phyloP scores from a whole-genome alignment of 2,113 vertebrate genomes.

The Chaenocephalus aceratus region DNA sequence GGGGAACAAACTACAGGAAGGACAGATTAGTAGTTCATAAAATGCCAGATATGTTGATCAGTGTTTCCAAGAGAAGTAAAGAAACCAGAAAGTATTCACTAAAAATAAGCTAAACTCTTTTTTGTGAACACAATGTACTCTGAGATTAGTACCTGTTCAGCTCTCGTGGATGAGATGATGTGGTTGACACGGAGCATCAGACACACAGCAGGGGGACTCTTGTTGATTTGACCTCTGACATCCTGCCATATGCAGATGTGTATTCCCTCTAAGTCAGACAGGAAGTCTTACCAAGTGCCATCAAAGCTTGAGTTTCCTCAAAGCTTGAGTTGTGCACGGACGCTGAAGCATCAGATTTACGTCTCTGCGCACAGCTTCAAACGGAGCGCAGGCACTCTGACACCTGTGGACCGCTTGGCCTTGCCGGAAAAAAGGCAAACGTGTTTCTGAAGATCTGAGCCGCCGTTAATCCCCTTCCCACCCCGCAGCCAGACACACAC shows the following conservation, averaged over 20 bases:
- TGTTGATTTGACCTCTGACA: conserved; percentile 55
- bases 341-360: conserved; percentile 69
- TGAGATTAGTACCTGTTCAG: conserved; percentile 29
- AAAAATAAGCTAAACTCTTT: too few relatives aligned
- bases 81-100: too few relatives aligned
- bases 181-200: conserved; percentile 12
- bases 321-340: conserved; percentile 55
- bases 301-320: conserved; percentile 35
- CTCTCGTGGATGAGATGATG: conserved; percentile 3
- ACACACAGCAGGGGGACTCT: conserved; percentile 15
- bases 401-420: conserved; percentile 59
- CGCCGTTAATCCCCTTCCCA: conserved; percentile 59
- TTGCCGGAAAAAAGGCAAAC: conserved; percentile 58
- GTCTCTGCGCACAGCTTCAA: conserved; percentile 63
- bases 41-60: too few relatives aligned
- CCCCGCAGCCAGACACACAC: conserved; percentile 40
- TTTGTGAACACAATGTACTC: too few relatives aligned
- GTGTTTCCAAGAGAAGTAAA: too few relatives aligned
- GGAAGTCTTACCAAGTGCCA: conserved; percentile 23
- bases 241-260: conserved; percentile 29
- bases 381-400: conserved; percentile 60
- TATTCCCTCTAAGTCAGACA: conserved; percentile 17
- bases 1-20: conserved; percentile 37
- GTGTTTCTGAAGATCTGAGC: conserved; percentile 68
- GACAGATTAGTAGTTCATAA: background rate